A percentile compares a stretch with the other conserved stretches of the same genome.
Evolutionary conservation across 1,140 invertebrate species (phyloP).

Genomic region (Aleiodes sp.): DNA sequence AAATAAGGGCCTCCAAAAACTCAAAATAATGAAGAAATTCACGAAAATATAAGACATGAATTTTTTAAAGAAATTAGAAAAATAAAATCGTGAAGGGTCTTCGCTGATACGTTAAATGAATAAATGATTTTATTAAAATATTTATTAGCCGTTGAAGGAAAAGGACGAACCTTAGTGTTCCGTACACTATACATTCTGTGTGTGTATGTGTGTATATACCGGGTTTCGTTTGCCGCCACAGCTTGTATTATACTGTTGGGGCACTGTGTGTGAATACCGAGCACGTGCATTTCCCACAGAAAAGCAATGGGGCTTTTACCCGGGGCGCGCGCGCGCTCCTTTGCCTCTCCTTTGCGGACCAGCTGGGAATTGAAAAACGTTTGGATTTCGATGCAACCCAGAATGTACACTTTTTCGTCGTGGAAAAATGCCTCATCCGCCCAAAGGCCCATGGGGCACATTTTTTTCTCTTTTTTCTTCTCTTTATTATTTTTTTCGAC

Average conservation of each 20-base stretch:
- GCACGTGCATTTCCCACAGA: slow-evolving; percentile 65
- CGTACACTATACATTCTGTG: not conserved
- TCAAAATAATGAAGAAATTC: too few species aligned
- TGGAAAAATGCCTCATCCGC: slow-evolving; percentile 31
- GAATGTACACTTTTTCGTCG: not conserved
- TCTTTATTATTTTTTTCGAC: not conserved
- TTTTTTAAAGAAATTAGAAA: too few species aligned
- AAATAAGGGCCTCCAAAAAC: too few species aligned
- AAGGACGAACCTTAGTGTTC: not conserved
- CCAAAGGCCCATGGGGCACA: slow-evolving; percentile 13
- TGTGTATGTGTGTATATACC: too few species aligned
- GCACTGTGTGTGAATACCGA: slow-evolving; percentile 63
- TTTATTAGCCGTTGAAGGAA: not conserved
- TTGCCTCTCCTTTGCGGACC: slow-evolving; percentile 16
- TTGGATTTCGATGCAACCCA: slow-evolving; percentile 3
- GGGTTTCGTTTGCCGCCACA: not conserved
- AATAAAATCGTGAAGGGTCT: too few species aligned
- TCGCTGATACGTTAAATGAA: too few species aligned
- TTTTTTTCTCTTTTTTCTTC: slow-evolving; percentile 13
- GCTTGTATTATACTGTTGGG: slow-evolving; percentile 38
- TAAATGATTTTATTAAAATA: too few species aligned
- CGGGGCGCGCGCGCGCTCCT: slow-evolving; percentile 24
- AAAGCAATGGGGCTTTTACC: slow-evolving; percentile 52
- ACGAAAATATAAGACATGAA: too few species aligned
- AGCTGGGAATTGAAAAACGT: slow-evolving; percentile 46